Conservation (phyloP, 2,113 vertebrate species). For the Meleagris gallopavo region DNA sequence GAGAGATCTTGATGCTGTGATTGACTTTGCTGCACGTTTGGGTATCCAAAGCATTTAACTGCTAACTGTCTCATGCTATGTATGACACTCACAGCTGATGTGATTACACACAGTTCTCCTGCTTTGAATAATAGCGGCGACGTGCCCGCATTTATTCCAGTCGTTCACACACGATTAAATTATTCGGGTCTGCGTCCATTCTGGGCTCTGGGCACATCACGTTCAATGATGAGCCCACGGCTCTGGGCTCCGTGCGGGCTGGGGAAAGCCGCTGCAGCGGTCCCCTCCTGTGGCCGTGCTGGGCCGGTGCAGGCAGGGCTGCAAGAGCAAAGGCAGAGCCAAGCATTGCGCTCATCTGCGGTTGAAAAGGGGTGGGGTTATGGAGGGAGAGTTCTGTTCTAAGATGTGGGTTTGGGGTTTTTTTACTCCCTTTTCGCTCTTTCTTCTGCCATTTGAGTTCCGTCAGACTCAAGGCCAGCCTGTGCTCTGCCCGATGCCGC, state of each 20-base stretch:
- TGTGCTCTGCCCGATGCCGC: fast-evolving
- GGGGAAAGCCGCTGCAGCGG: not conserved
- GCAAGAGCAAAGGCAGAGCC: not conserved
- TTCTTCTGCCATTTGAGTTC: not conserved
- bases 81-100: not conserved
- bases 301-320: not conserved
- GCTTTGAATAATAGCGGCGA: not conserved
- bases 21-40: not conserved
- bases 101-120: not conserved
- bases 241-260: not conserved
- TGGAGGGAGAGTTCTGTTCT: fast-evolving
- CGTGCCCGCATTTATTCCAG: not conserved
- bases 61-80: not conserved
- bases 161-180: fast-evolving
- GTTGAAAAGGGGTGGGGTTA: fast-evolving
- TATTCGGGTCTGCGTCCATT: not conserved
- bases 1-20: fast-evolving
- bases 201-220: not conserved
- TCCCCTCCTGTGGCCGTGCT: constrained; percentile 35
- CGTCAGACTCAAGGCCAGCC: not conserved
- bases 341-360: not conserved
- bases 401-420: not conserved
- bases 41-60: not conserved
- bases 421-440: fast-evolving
- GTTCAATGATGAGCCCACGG: not conserved